A percentile compares a stretch with the other conserved stretches of the same genome.
Evolutionary conservation across 2,113 vertebrate genomes (phyloP).

Genomic region (Python bivittatus): DNA sequence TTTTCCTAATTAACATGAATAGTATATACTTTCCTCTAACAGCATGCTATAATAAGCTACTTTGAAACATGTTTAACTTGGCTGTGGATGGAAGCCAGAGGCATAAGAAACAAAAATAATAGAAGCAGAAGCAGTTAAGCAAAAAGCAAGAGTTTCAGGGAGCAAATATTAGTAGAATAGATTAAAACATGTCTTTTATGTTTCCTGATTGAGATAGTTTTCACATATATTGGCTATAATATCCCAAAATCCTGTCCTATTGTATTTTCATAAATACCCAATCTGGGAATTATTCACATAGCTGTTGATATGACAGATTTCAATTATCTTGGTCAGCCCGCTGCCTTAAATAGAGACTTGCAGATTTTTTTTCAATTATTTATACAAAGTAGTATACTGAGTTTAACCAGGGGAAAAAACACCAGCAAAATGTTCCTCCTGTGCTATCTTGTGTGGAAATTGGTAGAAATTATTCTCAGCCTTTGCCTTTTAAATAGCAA

Average conservation of each 20-base stretch:
- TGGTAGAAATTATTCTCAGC: background rate
- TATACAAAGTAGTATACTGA: background rate
- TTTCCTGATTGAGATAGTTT: background rate
- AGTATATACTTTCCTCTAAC: no score
- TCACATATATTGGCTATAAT: background rate
- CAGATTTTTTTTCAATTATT: no score
- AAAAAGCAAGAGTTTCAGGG: background rate
- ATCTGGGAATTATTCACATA: background rate
- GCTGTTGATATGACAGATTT: background rate
- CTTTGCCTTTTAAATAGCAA: background rate
- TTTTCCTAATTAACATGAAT: no score
- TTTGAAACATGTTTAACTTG: background rate
- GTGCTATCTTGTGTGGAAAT: background rate
- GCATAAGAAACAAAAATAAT: background rate
- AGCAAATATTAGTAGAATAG: background rate
- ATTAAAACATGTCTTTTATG: background rate
- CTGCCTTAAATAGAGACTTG: background rate
- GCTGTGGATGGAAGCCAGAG: background rate
- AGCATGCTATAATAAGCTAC: background rate
- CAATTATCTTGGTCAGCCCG: background rate
- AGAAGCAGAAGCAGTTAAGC: background rate
- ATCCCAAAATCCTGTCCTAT: background rate
- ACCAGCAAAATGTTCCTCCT: background rate
- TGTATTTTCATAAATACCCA: background rate
- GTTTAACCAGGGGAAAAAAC: accelerated